Percentiles rank a stretch among this genome's conserved stretches.
Evolutionary conservation across 2,113 vertebrate species (phyloP).

Genomic region (Sphyrna mokarran): DNA sequence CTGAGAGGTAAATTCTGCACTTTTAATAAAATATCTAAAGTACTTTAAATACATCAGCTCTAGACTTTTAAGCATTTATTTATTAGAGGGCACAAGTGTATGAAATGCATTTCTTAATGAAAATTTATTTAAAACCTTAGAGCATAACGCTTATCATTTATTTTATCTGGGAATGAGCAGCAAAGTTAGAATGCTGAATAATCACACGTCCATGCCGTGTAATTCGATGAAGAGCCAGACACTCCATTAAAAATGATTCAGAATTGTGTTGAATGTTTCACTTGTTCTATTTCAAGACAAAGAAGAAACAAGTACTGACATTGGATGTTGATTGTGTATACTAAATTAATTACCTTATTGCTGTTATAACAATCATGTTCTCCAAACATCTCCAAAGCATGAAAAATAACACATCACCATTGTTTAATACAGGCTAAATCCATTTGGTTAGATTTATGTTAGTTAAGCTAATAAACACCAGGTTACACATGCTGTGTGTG

Average conservation of each 20-base stretch:
- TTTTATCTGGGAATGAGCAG: neutral
- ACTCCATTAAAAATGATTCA: neutral
- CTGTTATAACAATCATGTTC: neutral
- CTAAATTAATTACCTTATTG: neutral
- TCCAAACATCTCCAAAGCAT: neutral
- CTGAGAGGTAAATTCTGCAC: neutral
- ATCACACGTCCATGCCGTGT: neutral
- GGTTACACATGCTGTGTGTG: neutral
- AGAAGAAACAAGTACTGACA: neutral
- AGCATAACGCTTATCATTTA: neutral
- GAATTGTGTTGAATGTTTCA: neutral
- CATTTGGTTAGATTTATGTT: neutral
- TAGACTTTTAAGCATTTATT: neutral
- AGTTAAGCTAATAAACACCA: neutral
- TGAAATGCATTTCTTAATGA: neutral
- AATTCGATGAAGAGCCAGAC: neutral
- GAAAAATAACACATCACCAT: too few relatives aligned
- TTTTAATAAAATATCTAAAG: neutral
- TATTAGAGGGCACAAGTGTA: neutral
- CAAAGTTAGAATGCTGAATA: neutral
- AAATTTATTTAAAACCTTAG: neutral
- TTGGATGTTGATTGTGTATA: neutral
- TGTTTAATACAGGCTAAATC: neutral
- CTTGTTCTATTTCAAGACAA: neutral
- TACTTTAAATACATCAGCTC: neutral